Evolutionary conservation across 2,888 invertebrate genomes (phyloP).

Genomic region (Hartigia nigra): DNA sequence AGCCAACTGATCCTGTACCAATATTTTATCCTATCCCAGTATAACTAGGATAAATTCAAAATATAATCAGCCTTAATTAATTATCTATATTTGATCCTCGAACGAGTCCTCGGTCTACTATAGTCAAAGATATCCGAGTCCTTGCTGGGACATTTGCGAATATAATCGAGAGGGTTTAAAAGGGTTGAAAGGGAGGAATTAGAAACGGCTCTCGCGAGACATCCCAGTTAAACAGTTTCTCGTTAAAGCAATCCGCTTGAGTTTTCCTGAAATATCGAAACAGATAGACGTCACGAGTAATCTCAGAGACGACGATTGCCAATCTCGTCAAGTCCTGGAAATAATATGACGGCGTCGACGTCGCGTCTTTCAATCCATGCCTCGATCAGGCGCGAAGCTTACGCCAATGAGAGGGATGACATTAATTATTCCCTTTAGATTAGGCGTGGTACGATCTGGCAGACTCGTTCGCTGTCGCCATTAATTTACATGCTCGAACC

Average conservation of each 20-base stretch:
- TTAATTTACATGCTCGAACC: slow-evolving; percentile 34
- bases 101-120: not conserved
- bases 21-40: not conserved
- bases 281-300: not conserved
- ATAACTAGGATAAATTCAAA: not conserved
- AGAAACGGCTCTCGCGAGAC: not conserved
- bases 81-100: not conserved
- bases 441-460: slow-evolving; percentile 39
- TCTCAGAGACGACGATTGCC: not conserved
- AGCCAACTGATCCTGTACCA: not conserved
- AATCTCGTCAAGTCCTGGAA: not conserved
- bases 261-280: not conserved
- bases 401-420: slow-evolving; percentile 33
- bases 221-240: not conserved
- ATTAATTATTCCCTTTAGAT: slow-evolving; percentile 52
- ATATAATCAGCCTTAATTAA: not conserved
- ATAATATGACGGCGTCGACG: not conserved
- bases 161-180: not conserved
- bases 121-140: not conserved
- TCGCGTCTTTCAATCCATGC: not conserved
- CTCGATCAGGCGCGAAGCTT: slow-evolving; percentile 20
- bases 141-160: too few relatives aligned
- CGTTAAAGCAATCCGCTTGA: not conserved
- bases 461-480: slow-evolving; percentile 30
- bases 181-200: not conserved